Conservation (phyloP, 1,140 invertebrate species). For the Solenopsis invicta region DNA sequence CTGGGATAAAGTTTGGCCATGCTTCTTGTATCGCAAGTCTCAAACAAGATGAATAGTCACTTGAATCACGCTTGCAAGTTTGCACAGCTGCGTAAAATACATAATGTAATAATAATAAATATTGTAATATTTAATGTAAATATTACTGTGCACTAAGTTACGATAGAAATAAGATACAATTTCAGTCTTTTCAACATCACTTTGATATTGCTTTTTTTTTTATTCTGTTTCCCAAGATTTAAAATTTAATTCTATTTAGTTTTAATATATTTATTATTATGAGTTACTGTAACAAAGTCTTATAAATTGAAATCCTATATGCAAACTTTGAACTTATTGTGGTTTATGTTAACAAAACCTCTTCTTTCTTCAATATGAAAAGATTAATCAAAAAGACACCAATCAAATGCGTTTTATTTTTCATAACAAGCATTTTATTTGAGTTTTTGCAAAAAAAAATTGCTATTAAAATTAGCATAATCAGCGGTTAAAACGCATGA, state of each 20-base stretch:
- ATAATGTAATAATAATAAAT: not conserved
- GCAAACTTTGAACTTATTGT: not conserved
- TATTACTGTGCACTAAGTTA: not conserved
- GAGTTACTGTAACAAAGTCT: constrained; percentile 1
- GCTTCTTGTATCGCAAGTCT: constrained; percentile 84
- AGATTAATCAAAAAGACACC: not conserved
- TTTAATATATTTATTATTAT: not conserved
- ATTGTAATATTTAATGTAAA: constrained; percentile 9
- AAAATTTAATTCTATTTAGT: constrained; percentile 7
- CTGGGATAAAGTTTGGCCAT: constrained; percentile 83
- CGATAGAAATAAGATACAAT: not conserved
- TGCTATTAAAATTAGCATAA: not conserved
- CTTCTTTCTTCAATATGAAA: constrained; percentile 16
- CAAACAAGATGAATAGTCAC: constrained; percentile 83
- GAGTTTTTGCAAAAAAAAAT: not conserved
- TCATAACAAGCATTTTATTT: constrained; percentile 1
- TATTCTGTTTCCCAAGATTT: not conserved
- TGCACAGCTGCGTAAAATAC: constrained; percentile 75
- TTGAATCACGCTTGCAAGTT: constrained; percentile 80
- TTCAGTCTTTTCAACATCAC: not conserved
- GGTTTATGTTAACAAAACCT: not conserved
- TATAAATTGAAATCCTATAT: not conserved
- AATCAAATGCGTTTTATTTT: constrained; percentile 1
- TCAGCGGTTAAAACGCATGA: not conserved
- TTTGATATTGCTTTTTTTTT: not conserved